Base-by-base conservation (phyloP, 2,888 invertebrate species). In the Scaptomyza tumidula region DNA sequence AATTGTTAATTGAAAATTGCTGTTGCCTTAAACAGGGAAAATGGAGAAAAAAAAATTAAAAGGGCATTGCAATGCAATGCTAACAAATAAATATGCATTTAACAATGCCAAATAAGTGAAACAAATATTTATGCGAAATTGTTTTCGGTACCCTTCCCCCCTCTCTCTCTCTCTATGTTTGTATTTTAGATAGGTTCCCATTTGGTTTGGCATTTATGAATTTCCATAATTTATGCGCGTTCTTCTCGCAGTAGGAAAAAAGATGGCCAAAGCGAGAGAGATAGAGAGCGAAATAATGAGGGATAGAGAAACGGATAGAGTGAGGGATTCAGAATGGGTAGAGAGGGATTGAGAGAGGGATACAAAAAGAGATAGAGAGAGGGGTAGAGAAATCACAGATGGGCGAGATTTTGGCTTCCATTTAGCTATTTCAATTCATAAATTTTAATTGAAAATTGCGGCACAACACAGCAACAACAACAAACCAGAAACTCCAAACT, bases 1-100 rank as follows among this genome's bases (percentile, higher is more conserved):
- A 76, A 80, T 83, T 85, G 83, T 83, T 89, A 88, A 89, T 86
- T 89, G 88, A 88, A 84, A 80, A 76, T 70, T 71, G 61, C 63
- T 14, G 39, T 14, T 39, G 56, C 59, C 62, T 31, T 45, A 61
- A 76, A 53, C 55, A 48, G 53, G 19, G 52, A 11, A 39, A 7
- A 19, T 53, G n/a, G n/a, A n/a, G n/a, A n/a, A n/a, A n/a, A n/a
- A n/a, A n/a, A n/a, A n/a, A n/a, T n/a, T n/a, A n/a, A 69, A 50
- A 49, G 62, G 54, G 57, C 56, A 19, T 35, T 24, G 43, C 63
- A 66, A 75, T 80, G 71, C 74, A 13, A 19, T 58, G 70, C 71
- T 63, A 75, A 82, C 19, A 88, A 84, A 88, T 81, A 85, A 85
- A 86, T 81, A 75, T 85, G 83, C 85, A 78, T 81, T 75, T 73